These are phyloP conservation scores for Streptopelia turtur DNA, from an alignment of 2,797 vertebrate genomes.

Conservation along the genomic window DNA sequence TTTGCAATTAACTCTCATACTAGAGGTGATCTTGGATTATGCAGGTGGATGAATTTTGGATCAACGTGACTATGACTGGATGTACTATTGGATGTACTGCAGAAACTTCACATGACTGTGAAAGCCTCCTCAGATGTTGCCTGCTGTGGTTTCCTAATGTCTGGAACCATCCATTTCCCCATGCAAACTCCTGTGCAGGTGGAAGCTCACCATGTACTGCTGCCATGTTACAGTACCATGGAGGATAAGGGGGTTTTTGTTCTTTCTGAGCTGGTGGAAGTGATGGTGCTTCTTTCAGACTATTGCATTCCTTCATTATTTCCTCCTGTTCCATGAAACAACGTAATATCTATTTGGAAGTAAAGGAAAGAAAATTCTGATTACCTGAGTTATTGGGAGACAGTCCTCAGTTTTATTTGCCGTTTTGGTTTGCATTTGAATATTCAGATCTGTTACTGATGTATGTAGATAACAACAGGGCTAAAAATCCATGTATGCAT, in stretches of 20 bases:
- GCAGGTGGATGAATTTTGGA: neutral
- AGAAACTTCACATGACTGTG: neutral
- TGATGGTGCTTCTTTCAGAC: neutral
- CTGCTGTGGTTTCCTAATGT: neutral
- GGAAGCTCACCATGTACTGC: accelerated
- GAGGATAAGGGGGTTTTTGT: neutral
- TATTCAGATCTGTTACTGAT: neutral
- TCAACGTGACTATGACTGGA: neutral
- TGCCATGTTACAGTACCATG: neutral
- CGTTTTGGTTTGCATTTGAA: neutral
- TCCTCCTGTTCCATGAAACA: neutral
- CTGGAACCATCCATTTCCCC: neutral
- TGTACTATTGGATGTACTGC: neutral
- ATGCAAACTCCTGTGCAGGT: neutral
- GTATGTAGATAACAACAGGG: neutral
- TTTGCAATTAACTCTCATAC: neutral
- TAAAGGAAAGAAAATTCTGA: neutral
- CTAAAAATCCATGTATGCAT: neutral
- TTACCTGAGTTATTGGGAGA: neutral
- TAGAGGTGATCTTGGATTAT: neutral
- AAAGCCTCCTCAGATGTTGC: neutral
- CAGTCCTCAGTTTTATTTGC: neutral
- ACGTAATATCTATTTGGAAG: neutral
- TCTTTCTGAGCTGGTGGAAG: neutral
- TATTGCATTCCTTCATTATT: neutral